These are phyloP conservation scores for Hermaeophaga mercurialis DNA, from an alignment of 2,888 invertebrate species.

Conservation along the genomic window DNA sequence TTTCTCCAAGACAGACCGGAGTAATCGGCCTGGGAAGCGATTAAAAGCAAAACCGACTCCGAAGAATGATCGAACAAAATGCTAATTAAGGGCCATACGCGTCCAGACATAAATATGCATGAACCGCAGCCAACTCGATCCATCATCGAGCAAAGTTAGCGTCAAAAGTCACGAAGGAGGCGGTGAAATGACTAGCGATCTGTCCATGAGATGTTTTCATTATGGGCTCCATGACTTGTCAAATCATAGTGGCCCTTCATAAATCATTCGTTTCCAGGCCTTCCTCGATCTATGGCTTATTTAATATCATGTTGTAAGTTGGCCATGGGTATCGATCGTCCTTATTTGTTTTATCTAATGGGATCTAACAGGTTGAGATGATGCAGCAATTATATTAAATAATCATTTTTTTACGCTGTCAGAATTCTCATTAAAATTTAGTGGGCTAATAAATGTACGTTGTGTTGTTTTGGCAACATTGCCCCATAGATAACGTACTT, in stretches of 20 bases:
- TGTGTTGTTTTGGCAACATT: no score
- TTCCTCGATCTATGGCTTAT: constrained; percentile 32
- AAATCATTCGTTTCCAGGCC: constrained; percentile 47
- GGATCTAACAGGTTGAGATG: constrained; percentile 4
- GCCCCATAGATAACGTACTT: no score
- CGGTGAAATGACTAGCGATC: constrained; percentile 60
- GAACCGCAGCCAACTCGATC: constrained; percentile 50
- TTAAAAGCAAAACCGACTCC: constrained; percentile 18
- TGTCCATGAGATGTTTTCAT: constrained; percentile 60
- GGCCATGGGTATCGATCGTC: constrained; percentile 10
- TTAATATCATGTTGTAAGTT: constrained; percentile 42
- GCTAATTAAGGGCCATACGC: constrained; percentile 56
- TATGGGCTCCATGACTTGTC: constrained; percentile 59
- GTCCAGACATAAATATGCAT: constrained; percentile 52
- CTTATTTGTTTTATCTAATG: constrained; percentile 17
- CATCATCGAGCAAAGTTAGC: constrained; percentile 56
- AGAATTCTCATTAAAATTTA: no score
- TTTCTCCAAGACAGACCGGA: constrained; percentile 1
- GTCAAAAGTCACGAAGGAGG: constrained; percentile 60
- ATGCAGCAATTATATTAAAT: constrained; percentile 25
- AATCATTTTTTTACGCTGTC: no score
- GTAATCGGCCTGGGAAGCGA: constrained; percentile 13
- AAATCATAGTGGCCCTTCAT: constrained; percentile 52
- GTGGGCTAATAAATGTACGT: no score
- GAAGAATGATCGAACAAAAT: constrained; percentile 56